These are phyloP conservation scores for Leptestheria dahalacensis DNA, from an alignment of 1,140 invertebrate genomes.

Conservation along the genomic window DNA sequence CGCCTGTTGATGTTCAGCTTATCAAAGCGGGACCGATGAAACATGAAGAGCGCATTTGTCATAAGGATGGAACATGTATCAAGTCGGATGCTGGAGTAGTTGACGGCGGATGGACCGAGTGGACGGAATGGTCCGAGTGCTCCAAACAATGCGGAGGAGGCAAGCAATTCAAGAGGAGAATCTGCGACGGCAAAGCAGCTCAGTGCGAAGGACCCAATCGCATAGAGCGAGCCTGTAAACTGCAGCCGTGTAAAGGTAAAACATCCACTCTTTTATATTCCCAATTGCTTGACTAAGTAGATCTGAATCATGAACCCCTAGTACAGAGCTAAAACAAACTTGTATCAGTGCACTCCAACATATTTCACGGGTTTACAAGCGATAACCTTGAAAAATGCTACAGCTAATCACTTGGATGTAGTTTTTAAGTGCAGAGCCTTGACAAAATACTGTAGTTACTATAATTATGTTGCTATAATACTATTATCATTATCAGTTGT, in stretches of 20 bases:
- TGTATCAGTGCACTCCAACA: too few relatives aligned
- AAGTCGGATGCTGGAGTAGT: neutral
- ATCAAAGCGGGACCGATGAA: slow-evolving; percentile 47
- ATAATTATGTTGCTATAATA: neutral
- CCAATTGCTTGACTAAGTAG: too few relatives aligned
- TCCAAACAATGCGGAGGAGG: neutral
- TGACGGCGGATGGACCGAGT: slow-evolving; percentile 9
- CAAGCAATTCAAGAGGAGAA: neutral
- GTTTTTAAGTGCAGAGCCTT: neutral
- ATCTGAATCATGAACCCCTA: neutral
- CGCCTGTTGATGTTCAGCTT: slow-evolving; percentile 46
- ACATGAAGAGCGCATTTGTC: slow-evolving; percentile 63
- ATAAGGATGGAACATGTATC: slow-evolving; percentile 14
- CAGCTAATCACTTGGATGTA: too few relatives aligned
- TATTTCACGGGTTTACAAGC: too few relatives aligned
- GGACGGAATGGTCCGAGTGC: slow-evolving; percentile 8
- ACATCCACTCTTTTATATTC: too few relatives aligned
- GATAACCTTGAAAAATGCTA: too few relatives aligned
- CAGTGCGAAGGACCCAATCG: slow-evolving; percentile 10
- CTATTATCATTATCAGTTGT: neutral
- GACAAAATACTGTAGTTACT: neutral
- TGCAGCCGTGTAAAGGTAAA: slow-evolving; percentile 10
- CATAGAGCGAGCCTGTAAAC: slow-evolving; percentile 3
- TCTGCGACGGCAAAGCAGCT: neutral
- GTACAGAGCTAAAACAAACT: too few relatives aligned